These are phyloP conservation scores for Drosophila truncata DNA, from an alignment of 1,140 invertebrate species.

Conservation along the genomic window DNA sequence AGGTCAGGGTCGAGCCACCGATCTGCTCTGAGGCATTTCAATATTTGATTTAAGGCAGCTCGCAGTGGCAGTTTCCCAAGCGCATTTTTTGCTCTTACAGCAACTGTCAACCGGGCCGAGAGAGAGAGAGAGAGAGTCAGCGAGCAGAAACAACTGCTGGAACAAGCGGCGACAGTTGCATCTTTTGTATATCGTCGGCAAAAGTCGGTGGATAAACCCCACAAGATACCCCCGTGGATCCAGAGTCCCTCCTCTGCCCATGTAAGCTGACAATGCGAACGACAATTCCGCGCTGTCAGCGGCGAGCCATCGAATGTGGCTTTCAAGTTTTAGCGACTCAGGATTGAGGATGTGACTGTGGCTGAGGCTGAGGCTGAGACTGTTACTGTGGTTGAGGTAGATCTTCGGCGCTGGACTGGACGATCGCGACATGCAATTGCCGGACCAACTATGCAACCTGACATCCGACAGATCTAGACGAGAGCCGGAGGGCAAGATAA, in stretches of 20 bases:
- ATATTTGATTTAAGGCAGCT: conserved; percentile 79
- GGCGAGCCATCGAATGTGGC: conserved; percentile 62
- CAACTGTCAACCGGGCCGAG: conserved; percentile 57
- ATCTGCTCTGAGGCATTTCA: conserved; percentile 69
- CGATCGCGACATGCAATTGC: conserved; percentile 77
- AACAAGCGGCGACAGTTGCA: conserved; percentile 75
- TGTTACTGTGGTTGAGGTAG: conserved; percentile 14
- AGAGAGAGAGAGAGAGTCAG: conserved; percentile 10
- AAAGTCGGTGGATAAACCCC: conserved; percentile 42
- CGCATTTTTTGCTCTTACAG: conserved; percentile 67
- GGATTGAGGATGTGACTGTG: conserved; percentile 18
- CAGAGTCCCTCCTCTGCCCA: conserved; percentile 1
- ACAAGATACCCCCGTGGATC: background rate
- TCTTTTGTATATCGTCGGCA: conserved; percentile 79
- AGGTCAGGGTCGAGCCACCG: conserved; percentile 24
- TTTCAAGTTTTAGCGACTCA: conserved; percentile 79
- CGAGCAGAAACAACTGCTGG: conserved; percentile 37
- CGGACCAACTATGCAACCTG: conserved; percentile 74
- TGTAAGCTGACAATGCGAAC: conserved; percentile 73
- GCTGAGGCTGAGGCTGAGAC: background rate
- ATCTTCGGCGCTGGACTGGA: conserved; percentile 32
- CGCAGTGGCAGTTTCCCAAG: conserved; percentile 69
- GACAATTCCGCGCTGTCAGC: conserved; percentile 82
- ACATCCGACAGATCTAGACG: conserved; percentile 80
- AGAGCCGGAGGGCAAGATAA: conserved; percentile 33